phyloP scores from a whole-genome alignment of 2,113 vertebrate species.

The Sinocyclocheilus anophthalmus region DNA sequence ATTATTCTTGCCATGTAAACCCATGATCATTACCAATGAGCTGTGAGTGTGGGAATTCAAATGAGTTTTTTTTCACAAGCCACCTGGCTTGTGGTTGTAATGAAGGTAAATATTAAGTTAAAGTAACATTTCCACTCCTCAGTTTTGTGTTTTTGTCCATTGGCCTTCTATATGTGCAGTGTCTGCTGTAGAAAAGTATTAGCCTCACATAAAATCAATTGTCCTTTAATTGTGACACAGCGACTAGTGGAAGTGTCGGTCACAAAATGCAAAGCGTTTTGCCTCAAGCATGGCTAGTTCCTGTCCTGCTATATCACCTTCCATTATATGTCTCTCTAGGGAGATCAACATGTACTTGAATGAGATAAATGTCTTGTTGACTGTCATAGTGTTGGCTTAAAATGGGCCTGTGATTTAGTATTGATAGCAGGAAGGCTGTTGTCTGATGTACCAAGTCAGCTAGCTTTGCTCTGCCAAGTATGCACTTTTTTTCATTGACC shows the following conservation, averaged over 20 bases:
- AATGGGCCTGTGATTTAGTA: constrained; percentile 41
- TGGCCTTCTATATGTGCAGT: constrained; percentile 85
- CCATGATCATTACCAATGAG: constrained; percentile 67
- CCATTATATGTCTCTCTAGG: constrained; percentile 23
- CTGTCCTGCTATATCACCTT: constrained; percentile 26
- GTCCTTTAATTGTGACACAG: constrained; percentile 69
- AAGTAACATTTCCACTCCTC: constrained; percentile 79
- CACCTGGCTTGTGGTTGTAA: constrained; percentile 83
- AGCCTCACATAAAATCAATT: constrained; percentile 81
- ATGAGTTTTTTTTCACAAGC: constrained; percentile 52
- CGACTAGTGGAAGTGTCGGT: constrained; percentile 62
- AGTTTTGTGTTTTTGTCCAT: constrained; percentile 79
- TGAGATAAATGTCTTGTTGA: constrained; percentile 40
- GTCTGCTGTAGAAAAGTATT: constrained; percentile 92
- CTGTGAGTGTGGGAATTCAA: constrained; percentile 80
- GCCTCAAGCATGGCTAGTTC: constrained; percentile 32
- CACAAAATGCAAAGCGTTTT: constrained; percentile 35
- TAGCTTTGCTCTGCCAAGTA: constrained; percentile 43
- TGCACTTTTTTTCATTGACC: constrained; percentile 43
- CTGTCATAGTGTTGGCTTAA: constrained; percentile 34
- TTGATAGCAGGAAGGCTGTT: constrained; percentile 41
- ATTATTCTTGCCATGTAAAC: constrained; percentile 84
- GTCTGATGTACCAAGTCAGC: constrained; percentile 34
- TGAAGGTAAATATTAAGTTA: constrained; percentile 52
- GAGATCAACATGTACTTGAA: constrained; percentile 37